phyloP scores from a whole-genome alignment of 2,797 vertebrate species.

The Syndactyla subalaris region DNA sequence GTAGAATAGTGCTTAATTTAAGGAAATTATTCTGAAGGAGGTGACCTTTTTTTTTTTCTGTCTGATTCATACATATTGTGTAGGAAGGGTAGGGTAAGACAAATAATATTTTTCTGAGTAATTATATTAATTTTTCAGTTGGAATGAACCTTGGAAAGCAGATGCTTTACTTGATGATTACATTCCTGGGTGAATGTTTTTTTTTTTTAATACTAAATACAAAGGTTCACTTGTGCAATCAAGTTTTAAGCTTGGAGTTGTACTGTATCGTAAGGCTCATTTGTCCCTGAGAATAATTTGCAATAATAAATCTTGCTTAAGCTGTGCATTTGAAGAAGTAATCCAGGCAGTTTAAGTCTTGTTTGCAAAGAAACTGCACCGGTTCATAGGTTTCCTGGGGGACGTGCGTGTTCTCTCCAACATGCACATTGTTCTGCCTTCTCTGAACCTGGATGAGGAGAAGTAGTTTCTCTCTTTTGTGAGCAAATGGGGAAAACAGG shows the following conservation, averaged over 20 bases:
- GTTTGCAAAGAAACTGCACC: neutral
- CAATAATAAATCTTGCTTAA: neutral
- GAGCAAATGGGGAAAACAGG: rapidly evolving
- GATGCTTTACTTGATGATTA: neutral
- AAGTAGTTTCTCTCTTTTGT: neutral
- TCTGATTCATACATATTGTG: conserved; percentile 12
- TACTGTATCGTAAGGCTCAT: neutral
- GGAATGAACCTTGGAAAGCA: conserved; percentile 5
- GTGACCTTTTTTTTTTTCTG: neutral
- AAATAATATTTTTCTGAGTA: conserved; percentile 45
- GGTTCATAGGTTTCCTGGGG: neutral
- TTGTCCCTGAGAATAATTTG: neutral
- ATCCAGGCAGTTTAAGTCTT: neutral
- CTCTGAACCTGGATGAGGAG: neutral
- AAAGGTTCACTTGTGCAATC: neutral
- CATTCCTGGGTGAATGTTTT: neutral
- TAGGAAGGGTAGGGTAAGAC: conserved; percentile 15
- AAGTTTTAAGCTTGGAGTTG: neutral
- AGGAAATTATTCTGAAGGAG: conserved; percentile 19
- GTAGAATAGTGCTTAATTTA: neutral
- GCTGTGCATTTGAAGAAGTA: neutral
- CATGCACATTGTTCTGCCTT: neutral
- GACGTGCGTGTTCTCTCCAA: rapidly evolving
- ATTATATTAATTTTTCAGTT: conserved; percentile 26
- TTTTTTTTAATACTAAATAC: neutral